Base-by-base conservation (phyloP, 2,888 invertebrate species). In the Oscheius sp. region DNA sequence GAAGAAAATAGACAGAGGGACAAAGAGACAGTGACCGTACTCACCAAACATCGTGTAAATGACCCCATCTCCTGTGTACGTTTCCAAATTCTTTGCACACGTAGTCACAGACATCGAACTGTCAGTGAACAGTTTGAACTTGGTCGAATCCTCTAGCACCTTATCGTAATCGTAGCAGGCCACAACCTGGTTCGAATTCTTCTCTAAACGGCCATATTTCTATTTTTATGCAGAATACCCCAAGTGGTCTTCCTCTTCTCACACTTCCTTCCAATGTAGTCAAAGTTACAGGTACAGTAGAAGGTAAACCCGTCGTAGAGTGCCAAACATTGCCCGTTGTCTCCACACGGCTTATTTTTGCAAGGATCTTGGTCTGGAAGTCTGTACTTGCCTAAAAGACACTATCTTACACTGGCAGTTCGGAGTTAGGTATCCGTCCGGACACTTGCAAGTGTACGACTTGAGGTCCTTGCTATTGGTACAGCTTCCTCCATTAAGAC, bases 21-120 rank as follows among this genome's bases (percentile, higher is more conserved):
- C 21, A 21, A 21, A 21, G 21, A 21, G 21, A 21, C 21, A 21
- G 0, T 21, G 21, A 21, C 21, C 21, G 21, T 21, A 53, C 58
- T 33, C 58, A 58, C 58, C 58, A 58, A 58, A 58, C 11, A n/a
- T 58, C 32, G 58, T 58, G 33, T 58, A 58, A 33, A 58, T 58
- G 11, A 58, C 1, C 11, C 33, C 33, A 58, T 58, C 29, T 42
- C 42, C 42, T 3, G 42, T 42, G 21, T n/a, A 58, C 7, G 29
- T 58, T 21, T 53, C 53, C 29, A 53, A 53, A 10, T 21, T 53
- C n/a, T 53, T 29, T 4, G 53, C 53, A 33, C 58, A 58, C 11
- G 5, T 58, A 3, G 32, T 32, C 29, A 32, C 21, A 13, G 32
- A 32, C 58, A 58, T 58, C 29, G 21, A 11, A 11, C 11, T 32